A percentile compares a stretch with the other conserved stretches of the same genome.
Evolutionary conservation across 2,113 vertebrate genomes (phyloP).

Genomic region (Struthidea cinerea): DNA sequence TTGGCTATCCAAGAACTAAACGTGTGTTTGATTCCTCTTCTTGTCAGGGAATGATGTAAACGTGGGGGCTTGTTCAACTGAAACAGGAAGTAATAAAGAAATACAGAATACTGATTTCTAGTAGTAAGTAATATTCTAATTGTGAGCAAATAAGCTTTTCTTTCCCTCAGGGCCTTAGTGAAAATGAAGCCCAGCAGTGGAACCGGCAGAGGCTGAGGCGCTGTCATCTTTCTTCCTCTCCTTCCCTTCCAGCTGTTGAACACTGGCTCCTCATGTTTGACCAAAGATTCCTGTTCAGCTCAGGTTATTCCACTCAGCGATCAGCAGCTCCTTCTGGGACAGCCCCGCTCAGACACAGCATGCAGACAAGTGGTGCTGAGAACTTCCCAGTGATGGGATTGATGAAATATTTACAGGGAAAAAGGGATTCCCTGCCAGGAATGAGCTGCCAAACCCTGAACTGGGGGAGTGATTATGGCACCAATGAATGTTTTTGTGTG

Average conservation of each 20-base stretch:
- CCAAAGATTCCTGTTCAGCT: neutral
- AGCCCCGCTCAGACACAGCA: neutral
- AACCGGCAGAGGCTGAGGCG: neutral
- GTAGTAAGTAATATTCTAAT: neutral
- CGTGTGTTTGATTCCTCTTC: neutral
- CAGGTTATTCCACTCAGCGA: neutral
- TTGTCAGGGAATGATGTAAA: neutral
- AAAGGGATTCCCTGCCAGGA: neutral
- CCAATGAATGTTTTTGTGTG: neutral
- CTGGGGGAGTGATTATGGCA: neutral
- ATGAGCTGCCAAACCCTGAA: neutral
- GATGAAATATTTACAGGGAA: neutral
- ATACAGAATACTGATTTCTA: neutral
- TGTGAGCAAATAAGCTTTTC: neutral
- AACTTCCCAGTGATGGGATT: neutral
- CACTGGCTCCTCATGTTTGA: neutral
- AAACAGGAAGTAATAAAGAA: neutral
- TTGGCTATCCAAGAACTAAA: accelerated
- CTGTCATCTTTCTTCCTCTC: neutral
- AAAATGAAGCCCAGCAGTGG: neutral
- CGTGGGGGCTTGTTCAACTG: neutral
- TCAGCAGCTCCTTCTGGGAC: neutral
- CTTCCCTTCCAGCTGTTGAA: neutral
- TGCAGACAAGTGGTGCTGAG: accelerated
- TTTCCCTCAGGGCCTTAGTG: neutral